Evolutionary conservation across 2,113 vertebrate species (phyloP), one percentile per base, ranked within the genome.

Genomic region (Cavia aperea): DNA sequence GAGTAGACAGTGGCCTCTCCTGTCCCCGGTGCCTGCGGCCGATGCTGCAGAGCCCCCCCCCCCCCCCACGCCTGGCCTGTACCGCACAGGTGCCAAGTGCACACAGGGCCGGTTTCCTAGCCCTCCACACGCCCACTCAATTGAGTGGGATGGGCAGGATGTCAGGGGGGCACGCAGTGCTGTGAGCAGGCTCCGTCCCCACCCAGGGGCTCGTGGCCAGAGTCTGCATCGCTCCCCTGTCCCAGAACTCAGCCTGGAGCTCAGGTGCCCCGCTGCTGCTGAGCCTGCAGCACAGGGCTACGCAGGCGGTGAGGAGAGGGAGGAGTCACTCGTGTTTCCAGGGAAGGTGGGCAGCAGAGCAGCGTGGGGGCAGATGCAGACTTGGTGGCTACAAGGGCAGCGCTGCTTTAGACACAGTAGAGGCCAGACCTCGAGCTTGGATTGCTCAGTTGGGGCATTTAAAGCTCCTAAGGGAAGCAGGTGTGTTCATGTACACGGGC

Each of bases 1-100:
- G 97, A 98, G 99, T 96, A 16, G 19, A 33, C 49, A 3, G 0
- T 0, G 1, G 23, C 5, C 51, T 19, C 1, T 16, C 46, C 31
- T 2, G 33, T 54, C 46, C 66, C 21, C 29, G n/a, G 33, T 23
- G 5, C 33, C 23, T 70, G 19, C 73, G 9, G 18, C 6, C 21
- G 5, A 8, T 11, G 58, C 29, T 70, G 11, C 68, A 39, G 36
- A 70, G 68, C 36, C 2, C 36, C 36, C 51, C 33, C 68, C 19
- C 8, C 2, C 36, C 36, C 51, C 33, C 68, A n/a, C 8, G 19
- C 68, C 68, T 36, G 21, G 18, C 7, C 36, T 70, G 36, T 8
- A 21, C 68, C 62, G 7, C 68, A 21, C 0, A 10, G 43, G 33
- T 24, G 19, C n/a, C 1, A 14, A 58, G 60, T 24, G 19, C 13